These are phyloP conservation scores for Zaprionus ornatus DNA, from an alignment of 1,140 invertebrate genomes.

Conservation along the genomic window DNA sequence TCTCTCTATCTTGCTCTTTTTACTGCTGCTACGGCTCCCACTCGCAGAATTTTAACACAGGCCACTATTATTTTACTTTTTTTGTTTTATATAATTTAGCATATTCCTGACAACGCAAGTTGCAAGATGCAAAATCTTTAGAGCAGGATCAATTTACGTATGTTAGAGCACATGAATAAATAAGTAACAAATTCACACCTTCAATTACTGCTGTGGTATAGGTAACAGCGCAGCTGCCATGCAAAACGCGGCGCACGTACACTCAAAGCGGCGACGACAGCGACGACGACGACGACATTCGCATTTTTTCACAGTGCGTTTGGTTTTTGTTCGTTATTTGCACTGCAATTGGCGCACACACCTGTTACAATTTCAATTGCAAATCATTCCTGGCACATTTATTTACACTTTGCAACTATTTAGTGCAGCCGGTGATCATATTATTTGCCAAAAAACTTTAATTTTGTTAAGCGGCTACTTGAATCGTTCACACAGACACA, in stretches of 20 bases:
- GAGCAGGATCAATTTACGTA: conserved; percentile 25
- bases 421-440: conserved; percentile 56
- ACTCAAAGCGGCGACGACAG: conserved; percentile 53
- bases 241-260: conserved; percentile 64
- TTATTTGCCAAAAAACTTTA: conserved; percentile 66
- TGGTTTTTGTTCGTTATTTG: conserved; percentile 45
- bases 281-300: conserved; percentile 56
- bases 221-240: conserved; percentile 61
- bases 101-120: conserved; percentile 36
- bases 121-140: conserved; percentile 18
- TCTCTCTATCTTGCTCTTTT: conserved; percentile 29
- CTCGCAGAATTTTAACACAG: conserved; percentile 60
- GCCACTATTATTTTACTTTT: conserved; percentile 43
- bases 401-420: conserved; percentile 65
- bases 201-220: conserved; percentile 33
- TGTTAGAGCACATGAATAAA: conserved; percentile 22
- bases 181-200: conserved; percentile 58
- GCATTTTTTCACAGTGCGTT: conserved; percentile 63
- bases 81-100: conserved; percentile 53
- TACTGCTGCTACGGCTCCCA: conserved; percentile 22
- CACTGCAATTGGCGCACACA: conserved; percentile 47
- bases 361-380: conserved; percentile 59
- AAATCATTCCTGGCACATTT: conserved; percentile 53
- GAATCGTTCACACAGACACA: conserved; percentile 67
- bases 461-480: conserved; percentile 72